phyloP scores from a whole-genome alignment of 2,888 invertebrate genomes.

The Hofmannophila pseudospretella region DNA sequence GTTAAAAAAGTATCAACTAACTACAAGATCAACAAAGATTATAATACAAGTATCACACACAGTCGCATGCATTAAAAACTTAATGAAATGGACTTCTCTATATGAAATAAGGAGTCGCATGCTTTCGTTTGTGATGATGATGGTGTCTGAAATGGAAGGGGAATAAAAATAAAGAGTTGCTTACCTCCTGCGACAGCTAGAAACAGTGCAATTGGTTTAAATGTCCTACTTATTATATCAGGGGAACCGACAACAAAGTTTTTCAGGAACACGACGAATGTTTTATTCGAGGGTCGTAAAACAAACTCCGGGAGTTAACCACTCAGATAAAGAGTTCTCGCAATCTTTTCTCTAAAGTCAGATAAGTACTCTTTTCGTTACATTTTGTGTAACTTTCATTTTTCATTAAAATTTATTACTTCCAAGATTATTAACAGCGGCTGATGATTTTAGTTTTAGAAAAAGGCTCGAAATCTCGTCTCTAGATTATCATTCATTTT shows the following conservation, averaged over 20 bases:
- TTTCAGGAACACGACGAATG: constrained; percentile 9
- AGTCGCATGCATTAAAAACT: constrained; percentile 7
- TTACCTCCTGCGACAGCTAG: constrained; percentile 30
- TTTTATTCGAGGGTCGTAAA: constrained; percentile 18
- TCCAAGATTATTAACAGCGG: not conserved
- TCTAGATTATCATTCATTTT: too few relatives aligned
- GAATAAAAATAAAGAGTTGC: constrained; percentile 36
- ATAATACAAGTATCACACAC: constrained; percentile 1
- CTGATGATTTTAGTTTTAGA: not conserved
- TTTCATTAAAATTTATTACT: constrained; percentile 4
- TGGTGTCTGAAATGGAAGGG: constrained; percentile 63
- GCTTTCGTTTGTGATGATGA: constrained; percentile 61
- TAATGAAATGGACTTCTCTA: constrained; percentile 25
- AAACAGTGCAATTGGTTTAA: constrained; percentile 17
- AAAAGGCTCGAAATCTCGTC: too few relatives aligned
- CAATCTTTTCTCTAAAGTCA: constrained; percentile 3
- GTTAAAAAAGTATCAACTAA: constrained; percentile 11
- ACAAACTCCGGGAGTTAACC: constrained; percentile 7
- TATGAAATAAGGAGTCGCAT: constrained; percentile 56
- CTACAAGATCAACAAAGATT: constrained; percentile 8
- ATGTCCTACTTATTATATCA: constrained; percentile 9
- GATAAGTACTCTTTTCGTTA: constrained; percentile 3
- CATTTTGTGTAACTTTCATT: constrained; percentile 3
- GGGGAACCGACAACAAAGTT: not conserved
- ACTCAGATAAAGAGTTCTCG: constrained; percentile 11